Evolutionary conservation across 2,113 vertebrate species (phyloP).

Genomic region (Myotis brandtii): DNA sequence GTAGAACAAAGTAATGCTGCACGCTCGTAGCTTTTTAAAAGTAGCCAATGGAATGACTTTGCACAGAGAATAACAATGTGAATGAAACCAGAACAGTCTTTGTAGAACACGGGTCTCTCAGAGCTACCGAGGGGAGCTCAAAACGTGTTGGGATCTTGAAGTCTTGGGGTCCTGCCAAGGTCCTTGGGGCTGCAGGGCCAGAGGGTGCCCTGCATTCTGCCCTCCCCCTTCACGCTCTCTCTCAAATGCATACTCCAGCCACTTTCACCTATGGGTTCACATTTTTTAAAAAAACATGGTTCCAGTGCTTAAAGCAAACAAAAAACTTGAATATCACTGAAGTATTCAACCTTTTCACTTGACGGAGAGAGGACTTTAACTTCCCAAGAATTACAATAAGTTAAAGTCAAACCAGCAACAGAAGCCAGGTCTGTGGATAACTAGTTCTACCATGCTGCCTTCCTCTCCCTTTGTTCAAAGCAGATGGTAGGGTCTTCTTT

Average conservation of each 20-base stretch:
- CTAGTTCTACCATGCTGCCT: not conserved
- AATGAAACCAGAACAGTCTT: conserved; percentile 21
- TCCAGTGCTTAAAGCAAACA: conserved; percentile 1
- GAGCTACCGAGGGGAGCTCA: not conserved
- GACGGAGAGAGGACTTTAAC: not conserved
- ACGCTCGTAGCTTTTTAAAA: not conserved
- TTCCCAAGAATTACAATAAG: not conserved
- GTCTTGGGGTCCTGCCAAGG: not conserved
- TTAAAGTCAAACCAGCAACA: not conserved
- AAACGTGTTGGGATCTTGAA: not conserved
- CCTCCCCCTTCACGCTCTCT: not conserved
- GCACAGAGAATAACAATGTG: not conserved
- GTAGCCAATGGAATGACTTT: not conserved
- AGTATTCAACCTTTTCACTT: not conserved
- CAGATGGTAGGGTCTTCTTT: not conserved
- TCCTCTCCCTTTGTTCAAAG: not conserved
- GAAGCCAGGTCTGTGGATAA: not conserved
- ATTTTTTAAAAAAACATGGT: not conserved
- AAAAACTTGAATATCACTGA: not conserved
- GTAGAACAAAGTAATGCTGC: not conserved
- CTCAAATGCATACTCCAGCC: not conserved
- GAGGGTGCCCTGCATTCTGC: not conserved
- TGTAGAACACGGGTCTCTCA: not conserved
- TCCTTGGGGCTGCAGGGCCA: not conserved
- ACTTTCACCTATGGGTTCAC: not conserved